phyloP scores from a whole-genome alignment of 1,140 invertebrate species.

The Heterodera schachtii region DNA sequence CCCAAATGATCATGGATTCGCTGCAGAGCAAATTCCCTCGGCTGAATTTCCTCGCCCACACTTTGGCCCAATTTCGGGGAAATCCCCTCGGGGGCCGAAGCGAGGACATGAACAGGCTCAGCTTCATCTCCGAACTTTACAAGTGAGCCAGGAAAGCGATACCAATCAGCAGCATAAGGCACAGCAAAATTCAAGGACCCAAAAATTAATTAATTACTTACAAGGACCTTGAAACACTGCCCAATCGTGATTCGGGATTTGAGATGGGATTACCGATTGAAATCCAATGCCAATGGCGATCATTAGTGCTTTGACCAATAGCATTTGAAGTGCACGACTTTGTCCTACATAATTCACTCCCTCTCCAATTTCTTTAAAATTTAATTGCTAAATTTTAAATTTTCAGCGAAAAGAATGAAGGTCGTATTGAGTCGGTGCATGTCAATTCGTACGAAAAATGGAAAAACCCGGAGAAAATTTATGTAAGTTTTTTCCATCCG shows the following conservation, averaged over 20 bases:
- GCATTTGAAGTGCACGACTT: too few relatives aligned
- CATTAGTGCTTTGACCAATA: too few relatives aligned
- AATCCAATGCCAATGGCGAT: too few relatives aligned
- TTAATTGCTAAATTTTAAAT: not conserved
- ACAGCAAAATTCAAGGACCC: too few relatives aligned
- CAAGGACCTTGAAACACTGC: too few relatives aligned
- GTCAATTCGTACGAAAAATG: conserved; percentile 88
- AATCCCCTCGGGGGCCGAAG: conserved; percentile 72
- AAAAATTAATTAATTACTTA: too few relatives aligned
- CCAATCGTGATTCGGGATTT: too few relatives aligned
- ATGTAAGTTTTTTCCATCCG: conserved; percentile 70
- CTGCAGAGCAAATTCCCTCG: conserved; percentile 54
- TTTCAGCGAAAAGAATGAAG: conserved; percentile 82
- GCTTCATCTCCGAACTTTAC: conserved; percentile 89
- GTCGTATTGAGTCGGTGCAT: conserved; percentile 80
- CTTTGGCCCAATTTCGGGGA: conserved; percentile 78
- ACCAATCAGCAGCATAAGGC: too few relatives aligned
- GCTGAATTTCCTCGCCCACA: conserved; percentile 68
- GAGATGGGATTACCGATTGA: too few relatives aligned
- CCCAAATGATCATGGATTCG: conserved; percentile 76
- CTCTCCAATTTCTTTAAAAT: conserved; percentile 18
- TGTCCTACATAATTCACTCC: too few relatives aligned
- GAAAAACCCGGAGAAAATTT: conserved; percentile 95
- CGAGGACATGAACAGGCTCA: conserved; percentile 78
- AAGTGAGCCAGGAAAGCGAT: conserved; percentile 78